Percentiles rank a stretch among this genome's conserved stretches.
Conservation (phyloP, 92 coral and sea anemone genomes). For the Umimayanthus kanabou region DNA sequence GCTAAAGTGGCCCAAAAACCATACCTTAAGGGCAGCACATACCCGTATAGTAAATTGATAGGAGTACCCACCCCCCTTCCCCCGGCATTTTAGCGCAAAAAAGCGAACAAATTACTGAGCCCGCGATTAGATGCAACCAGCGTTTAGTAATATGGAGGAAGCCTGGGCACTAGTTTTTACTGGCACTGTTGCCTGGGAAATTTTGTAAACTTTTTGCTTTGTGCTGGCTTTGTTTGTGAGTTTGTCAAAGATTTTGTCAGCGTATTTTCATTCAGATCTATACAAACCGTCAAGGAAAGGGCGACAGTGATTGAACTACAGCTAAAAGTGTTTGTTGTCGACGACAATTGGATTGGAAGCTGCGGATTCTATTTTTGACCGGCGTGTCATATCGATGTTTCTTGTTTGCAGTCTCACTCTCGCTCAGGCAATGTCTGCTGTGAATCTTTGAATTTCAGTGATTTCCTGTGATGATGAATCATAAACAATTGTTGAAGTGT, state of each 20-base stretch:
- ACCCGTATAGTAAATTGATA: too few species aligned
- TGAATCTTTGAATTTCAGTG: not conserved
- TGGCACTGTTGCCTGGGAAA: constrained; percentile 50
- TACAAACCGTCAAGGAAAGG: not conserved
- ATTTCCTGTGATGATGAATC: constrained; percentile 57
- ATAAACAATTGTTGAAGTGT: constrained; percentile 65
- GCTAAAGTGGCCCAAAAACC: too few species aligned
- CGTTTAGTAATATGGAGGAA: not conserved
- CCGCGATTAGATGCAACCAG: not conserved
- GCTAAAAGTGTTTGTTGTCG: not conserved
- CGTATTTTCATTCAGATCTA: not conserved
- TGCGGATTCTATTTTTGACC: not conserved
- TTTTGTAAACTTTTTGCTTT: constrained; percentile 40
- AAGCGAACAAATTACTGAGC: not conserved
- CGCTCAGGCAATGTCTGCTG: not conserved
- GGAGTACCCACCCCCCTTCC: too few species aligned
- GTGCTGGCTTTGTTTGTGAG: not conserved
- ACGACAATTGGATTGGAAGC: not conserved
- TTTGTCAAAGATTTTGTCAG: not conserved
- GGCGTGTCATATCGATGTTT: not conserved
- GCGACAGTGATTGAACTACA: not conserved
- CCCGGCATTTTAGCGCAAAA: too few species aligned
- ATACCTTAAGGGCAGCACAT: too few species aligned
- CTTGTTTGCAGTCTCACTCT: not conserved
- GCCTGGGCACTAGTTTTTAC: constrained; percentile 13